Evolutionary conservation across 2,888 invertebrate species (phyloP).

Genomic region (Glyphotaelius pellucidus): DNA sequence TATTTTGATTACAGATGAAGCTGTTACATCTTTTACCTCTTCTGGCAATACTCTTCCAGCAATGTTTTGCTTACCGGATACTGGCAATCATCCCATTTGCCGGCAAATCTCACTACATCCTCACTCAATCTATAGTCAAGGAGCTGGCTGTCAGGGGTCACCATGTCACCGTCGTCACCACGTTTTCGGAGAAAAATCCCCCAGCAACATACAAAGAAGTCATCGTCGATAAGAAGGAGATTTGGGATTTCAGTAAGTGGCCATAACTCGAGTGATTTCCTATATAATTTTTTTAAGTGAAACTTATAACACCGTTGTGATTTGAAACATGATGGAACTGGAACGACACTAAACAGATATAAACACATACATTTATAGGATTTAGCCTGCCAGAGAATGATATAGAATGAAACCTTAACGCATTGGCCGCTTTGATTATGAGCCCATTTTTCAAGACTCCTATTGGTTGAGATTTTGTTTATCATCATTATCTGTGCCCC

Average conservation of each 20-base stretch:
- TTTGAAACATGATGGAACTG: no score
- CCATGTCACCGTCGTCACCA: conserved; percentile 71
- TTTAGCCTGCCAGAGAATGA: no score
- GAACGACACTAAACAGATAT: no score
- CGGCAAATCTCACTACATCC: conserved; percentile 74
- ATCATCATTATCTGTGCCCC: no score
- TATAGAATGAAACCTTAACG: no score
- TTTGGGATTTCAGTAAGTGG: conserved; percentile 62
- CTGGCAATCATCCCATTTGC: conserved; percentile 73
- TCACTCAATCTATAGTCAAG: conserved; percentile 72
- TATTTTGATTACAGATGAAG: conserved; percentile 57
- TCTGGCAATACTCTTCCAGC: conserved; percentile 23
- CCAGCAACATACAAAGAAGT: conserved; percentile 58
- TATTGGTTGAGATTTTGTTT: no score
- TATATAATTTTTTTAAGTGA: no score
- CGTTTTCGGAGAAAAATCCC: conserved; percentile 53
- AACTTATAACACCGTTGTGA: no score
- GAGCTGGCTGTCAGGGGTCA: conserved; percentile 74
- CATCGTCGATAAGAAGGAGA: conserved; percentile 45
- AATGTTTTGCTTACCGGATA: conserved; percentile 69
- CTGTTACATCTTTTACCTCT: background rate
- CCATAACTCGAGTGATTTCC: no score
- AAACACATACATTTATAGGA: no score
- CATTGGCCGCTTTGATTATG: no score
- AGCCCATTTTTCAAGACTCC: no score